Evolutionary conservation across 2,797 vertebrate genomes (phyloP), one percentile per base, ranked within the genome.

Genomic region (Eutrigla gurnardus): DNA sequence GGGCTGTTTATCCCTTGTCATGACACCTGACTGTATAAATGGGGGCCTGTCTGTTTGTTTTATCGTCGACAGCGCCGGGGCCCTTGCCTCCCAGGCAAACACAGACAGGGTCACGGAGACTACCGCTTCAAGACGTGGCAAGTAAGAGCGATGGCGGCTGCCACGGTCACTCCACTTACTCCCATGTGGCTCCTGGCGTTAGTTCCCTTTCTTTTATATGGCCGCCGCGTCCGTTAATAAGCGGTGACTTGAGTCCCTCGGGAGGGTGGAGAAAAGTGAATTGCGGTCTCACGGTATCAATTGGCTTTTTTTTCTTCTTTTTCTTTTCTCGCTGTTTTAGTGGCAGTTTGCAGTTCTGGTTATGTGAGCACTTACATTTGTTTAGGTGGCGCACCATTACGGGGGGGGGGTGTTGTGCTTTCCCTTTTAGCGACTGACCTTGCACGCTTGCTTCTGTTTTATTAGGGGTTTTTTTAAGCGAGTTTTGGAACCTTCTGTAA

Each of bases 1-100:
- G 25, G 25, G 79, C 86, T 88, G 82, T 91, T 93, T 92, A 93
- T 91, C 91, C 90, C 90, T 87, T 81, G 88, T 91, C 88, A 85
- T 92, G 92, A 94, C 90, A 93, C 91, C 91, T 93, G 92, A 92
- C 90, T 89, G 90, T 93, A 90, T 89, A 92, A 93, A 92, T 90
- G 91, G 85, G 25, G 69, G 70, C 84, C 75, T 89, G 90, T 92
- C 92, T 80, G 86, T 91, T 92, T 93, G 93, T 84, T 92, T 94
- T 93, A 93, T 93, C 70, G 73, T 94, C 92, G 88, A 61, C 76
- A 57, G 88, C 50, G n/a, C 61, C 70, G 32, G 86, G 83, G 25
- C 25, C 86, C 75, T 86, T 60, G 84, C 81, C 88, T 86, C 80
- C 72, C 77, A 86, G 93, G 90, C 91, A 87, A 89, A 90, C 78